Base-by-base conservation (phyloP, 2,888 invertebrate species). In the Exocentrus adspersus region DNA sequence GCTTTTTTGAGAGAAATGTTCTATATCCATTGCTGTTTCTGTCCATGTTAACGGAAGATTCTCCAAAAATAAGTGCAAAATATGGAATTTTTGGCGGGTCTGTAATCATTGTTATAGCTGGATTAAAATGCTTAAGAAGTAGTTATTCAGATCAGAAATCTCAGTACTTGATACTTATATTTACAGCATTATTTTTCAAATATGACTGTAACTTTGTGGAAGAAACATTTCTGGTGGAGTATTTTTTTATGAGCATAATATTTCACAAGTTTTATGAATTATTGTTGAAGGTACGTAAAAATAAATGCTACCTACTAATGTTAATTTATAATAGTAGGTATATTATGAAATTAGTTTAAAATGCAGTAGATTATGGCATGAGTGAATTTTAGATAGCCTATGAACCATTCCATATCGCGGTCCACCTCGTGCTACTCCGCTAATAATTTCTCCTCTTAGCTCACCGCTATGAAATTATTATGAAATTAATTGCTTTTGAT, bases 201-300 rank as follows among this genome's bases (percentile, higher is more conserved):
- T 86, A 90, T 72, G 97, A 98, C 80, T 92, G 91, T 76, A 85
- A 87, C 77, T 86, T 87, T 64, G 85, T 91, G 28, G 91, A 93
- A 14, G 95, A 97, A 82, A 93, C 94, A 0, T 97, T 97, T 80
- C 87, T 98, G 10, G 87, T 98, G 0, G 95, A 97, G 82, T 96
- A 96, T 82, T 98, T 95, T 84, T 85, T 98, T 68, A 92, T 94
- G 74, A 92, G 94, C 59, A 91, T 97, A 64, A 86, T 93, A 43
- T 95, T 93, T 77, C 90, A 90, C 75, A 97, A 98, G 83, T 90
- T 94, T 64, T 92, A 94, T 81, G 98, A 99, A 84, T 90, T 98
- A 76, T 83, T 97, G 68, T 86, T 98, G 50, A 98, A 98, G 88
- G 93, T 93, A 76, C 79, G 66, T 60, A 9, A 37, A 3, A 37